phyloP scores from a whole-genome alignment of 2,113 vertebrate genomes.

The Porphyrio hochstetteri region DNA sequence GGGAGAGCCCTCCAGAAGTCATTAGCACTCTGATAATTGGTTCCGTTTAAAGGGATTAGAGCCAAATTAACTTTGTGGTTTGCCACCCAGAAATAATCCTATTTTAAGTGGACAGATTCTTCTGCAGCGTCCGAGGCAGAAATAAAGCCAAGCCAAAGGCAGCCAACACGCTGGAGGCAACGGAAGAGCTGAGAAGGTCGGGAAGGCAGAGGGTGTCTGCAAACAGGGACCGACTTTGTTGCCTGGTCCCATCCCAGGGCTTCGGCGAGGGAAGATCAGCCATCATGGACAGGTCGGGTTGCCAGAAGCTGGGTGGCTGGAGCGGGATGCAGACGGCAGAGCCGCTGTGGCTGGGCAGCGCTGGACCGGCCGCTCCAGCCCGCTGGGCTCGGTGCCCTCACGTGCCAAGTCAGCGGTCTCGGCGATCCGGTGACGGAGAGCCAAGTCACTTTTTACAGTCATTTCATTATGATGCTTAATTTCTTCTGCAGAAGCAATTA shows the following conservation, averaged over 20 bases:
- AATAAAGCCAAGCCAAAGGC: background rate
- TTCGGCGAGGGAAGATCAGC: background rate
- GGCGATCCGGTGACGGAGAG: background rate
- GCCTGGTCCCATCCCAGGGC: background rate
- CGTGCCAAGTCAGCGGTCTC: rapidly evolving
- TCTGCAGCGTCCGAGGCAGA: background rate
- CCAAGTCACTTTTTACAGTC: background rate
- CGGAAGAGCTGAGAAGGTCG: background rate
- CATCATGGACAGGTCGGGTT: rapidly evolving
- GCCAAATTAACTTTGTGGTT: constrained; percentile 69
- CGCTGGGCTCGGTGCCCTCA: rapidly evolving
- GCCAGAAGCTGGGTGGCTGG: background rate
- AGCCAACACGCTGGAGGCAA: background rate
- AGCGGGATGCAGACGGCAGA: background rate
- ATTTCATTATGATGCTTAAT: background rate
- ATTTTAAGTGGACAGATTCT: constrained; percentile 49
- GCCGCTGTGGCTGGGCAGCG: background rate
- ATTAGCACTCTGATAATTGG: constrained; percentile 65
- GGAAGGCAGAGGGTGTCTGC: background rate
- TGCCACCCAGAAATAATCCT: constrained; percentile 74
- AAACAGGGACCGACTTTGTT: background rate
- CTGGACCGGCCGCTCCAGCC: background rate
- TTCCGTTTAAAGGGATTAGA: constrained; percentile 73
- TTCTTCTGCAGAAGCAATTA: constrained; percentile 30
- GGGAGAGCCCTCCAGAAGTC: constrained; percentile 48